Conservation (phyloP, 1,140 invertebrate genomes). For the Nomia melanderi region DNA sequence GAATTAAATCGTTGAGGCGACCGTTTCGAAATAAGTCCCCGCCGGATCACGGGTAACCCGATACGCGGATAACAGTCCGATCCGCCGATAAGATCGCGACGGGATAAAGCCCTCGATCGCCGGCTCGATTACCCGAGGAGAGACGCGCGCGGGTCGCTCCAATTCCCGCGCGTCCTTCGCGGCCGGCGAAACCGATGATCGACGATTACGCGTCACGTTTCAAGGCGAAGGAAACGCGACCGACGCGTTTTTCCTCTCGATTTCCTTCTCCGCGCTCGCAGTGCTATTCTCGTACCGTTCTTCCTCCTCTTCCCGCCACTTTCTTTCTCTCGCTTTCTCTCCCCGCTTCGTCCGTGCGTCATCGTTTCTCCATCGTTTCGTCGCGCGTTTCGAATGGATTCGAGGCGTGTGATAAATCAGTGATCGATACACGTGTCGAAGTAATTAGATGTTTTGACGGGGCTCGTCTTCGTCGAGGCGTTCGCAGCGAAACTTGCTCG, state of each 20-base stretch:
- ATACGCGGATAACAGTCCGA: constrained; percentile 33
- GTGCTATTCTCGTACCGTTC: background rate
- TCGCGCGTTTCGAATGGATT: too few species aligned
- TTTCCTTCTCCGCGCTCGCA: background rate
- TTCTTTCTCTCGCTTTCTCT: too few species aligned
- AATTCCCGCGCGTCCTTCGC: background rate
- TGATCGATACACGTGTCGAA: too few species aligned
- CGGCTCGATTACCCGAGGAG: background rate
- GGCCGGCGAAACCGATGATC: constrained; percentile 7
- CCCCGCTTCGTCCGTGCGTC: too few species aligned
- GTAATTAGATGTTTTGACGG: too few species aligned
- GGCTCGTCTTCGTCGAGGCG: too few species aligned
- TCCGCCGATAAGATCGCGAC: background rate
- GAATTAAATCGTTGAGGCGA: constrained; percentile 57
- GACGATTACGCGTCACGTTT: constrained; percentile 9
- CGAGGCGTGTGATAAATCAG: too few species aligned
- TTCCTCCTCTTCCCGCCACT: too few species aligned
- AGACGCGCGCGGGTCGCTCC: too few species aligned
- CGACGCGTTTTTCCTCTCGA: background rate
- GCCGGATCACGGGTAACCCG: constrained; percentile 58
- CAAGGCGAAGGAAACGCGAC: constrained; percentile 18
- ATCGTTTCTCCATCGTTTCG: too few species aligned
- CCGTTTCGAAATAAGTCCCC: constrained; percentile 62
- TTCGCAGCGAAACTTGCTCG: too few species aligned
- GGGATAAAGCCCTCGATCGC: too few species aligned